Percentiles rank a stretch among this genome's conserved stretches.
These are phyloP conservation scores for Tipula vernalis DNA, from an alignment of 2,888 invertebrate species.

Conservation along the genomic window DNA sequence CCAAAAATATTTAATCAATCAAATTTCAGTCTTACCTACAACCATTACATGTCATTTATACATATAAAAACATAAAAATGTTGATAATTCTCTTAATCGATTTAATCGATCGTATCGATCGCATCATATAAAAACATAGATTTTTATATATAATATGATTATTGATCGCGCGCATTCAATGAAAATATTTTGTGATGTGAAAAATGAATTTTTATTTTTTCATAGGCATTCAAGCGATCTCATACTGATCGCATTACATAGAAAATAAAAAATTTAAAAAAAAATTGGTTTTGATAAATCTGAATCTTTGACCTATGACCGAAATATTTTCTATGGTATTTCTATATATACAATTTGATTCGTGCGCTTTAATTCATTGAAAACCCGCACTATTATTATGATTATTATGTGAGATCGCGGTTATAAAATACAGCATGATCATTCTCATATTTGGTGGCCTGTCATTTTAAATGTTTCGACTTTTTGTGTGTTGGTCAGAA, in stretches of 20 bases:
- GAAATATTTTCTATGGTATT: not conserved
- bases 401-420: not conserved
- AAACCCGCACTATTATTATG: constrained; percentile 4
- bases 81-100: not conserved
- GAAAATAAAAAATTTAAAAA: not conserved
- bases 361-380: not conserved
- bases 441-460: constrained; percentile 4
- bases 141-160: not conserved
- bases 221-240: not conserved
- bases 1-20: not conserved
- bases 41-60: not conserved
- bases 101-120: not conserved
- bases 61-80: not conserved
- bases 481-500: not conserved
- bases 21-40: not conserved
- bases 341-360: not conserved
- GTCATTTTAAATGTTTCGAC: not conserved
- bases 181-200: not conserved
- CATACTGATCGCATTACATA: constrained; percentile 7
- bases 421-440: not conserved
- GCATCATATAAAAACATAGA: not conserved
- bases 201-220: not conserved
- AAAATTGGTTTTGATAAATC: not conserved
- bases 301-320: constrained; percentile 6
- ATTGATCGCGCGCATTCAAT: not conserved